A percentile compares a stretch with the other conserved stretches of the same genome.
Conservation (phyloP, 2,797 vertebrate species). For the Margarornis squamiger region DNA sequence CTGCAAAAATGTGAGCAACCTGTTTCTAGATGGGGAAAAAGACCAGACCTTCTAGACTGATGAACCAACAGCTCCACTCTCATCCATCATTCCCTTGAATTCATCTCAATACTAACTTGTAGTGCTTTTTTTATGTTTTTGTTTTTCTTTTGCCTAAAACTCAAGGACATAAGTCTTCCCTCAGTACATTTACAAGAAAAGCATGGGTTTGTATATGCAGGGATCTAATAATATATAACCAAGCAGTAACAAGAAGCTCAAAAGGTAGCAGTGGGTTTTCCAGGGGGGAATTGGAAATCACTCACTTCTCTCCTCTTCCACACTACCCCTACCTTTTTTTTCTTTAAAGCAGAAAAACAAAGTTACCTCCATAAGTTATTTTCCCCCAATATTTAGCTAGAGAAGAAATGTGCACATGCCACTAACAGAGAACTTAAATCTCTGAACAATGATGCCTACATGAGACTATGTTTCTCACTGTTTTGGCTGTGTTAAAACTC, state of each 20-base stretch:
- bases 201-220: accelerated
- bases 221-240: background rate
- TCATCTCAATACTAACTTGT: background rate
- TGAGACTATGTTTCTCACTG: background rate
- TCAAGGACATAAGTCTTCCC: background rate
- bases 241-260: background rate
- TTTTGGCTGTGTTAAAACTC: background rate
- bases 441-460: background rate
- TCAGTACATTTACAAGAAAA: background rate
- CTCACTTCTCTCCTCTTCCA: background rate
- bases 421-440: background rate
- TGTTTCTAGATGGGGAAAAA: background rate
- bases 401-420: background rate
- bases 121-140: background rate
- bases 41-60: background rate
- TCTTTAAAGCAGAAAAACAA: background rate
- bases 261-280: background rate
- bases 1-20: background rate
- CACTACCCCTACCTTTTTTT: background rate
- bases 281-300: accelerated
- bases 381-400: background rate
- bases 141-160: background rate
- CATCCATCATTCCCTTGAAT: background rate
- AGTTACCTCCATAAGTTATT: accelerated
- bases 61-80: background rate